A percentile compares a stretch with the other conserved stretches of the same genome.
Evolutionary conservation across 1,140 invertebrate genomes (phyloP).

Genomic region (Drosophila pseudoobscura): DNA sequence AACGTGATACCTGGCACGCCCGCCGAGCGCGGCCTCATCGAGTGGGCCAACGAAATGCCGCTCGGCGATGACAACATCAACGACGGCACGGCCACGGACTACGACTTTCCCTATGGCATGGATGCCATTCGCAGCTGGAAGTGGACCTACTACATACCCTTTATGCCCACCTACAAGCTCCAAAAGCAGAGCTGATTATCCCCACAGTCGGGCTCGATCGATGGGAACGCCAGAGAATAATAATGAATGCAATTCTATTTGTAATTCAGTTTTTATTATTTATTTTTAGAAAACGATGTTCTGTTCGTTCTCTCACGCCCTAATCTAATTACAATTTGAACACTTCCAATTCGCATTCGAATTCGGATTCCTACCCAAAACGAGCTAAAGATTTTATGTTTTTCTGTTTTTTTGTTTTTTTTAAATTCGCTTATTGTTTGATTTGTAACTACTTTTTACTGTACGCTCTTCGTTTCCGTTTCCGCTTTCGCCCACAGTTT

Average conservation of each 20-base stretch:
- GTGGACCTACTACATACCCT: conserved; percentile 88
- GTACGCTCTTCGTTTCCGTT: conserved; percentile 14
- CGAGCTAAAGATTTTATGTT: conserved; percentile 8
- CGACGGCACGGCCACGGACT: conserved; percentile 85
- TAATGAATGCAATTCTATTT: conserved; percentile 4
- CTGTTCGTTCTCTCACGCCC: conserved; percentile 16
- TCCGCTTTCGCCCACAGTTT: conserved; percentile 19
- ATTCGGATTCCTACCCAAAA: conserved; percentile 29
- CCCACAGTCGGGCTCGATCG: neutral
- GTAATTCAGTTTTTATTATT: conserved; percentile 37
- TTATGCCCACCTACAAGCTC: conserved; percentile 87
- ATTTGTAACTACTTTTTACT: conserved; percentile 30
- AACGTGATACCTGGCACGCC: conserved; percentile 92
- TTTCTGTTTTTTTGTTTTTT: conserved; percentile 39
- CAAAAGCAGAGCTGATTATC: conserved; percentile 61
- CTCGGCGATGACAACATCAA: conserved; percentile 84
- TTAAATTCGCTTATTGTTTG: conserved; percentile 69
- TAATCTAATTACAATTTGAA: conserved; percentile 44
- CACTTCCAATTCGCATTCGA: conserved; percentile 6
- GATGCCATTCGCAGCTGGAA: conserved; percentile 78
- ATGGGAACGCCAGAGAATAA: conserved; percentile 9
- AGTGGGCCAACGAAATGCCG: conserved; percentile 89
- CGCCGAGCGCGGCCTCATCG: conserved; percentile 88
- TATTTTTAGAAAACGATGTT: conserved; percentile 31
- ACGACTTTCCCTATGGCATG: conserved; percentile 91